Evolutionary conservation across 1,140 invertebrate genomes (phyloP), one percentile per base, ranked within the genome.

Genomic region (Sarcophaga bullata): DNA sequence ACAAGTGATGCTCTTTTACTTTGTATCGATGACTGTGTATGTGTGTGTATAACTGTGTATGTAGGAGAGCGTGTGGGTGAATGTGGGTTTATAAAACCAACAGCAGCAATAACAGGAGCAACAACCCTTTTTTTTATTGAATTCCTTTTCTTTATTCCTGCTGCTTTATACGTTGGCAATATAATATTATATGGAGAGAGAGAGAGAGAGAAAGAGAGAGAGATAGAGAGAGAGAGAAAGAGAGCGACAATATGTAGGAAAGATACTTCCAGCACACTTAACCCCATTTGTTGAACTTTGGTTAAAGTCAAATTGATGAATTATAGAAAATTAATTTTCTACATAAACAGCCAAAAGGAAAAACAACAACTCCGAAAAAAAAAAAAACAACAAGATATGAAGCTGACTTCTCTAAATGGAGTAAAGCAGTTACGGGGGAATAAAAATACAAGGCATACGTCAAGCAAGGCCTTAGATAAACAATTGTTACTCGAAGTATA

Each of bases 261-360:
- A 68, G 62, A 68, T 68, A 68, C 62, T 68, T 68, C 62, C 62
- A 68, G n/a, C 62, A 68, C 62, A 68, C 62, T 68, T 68, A 68
- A 68, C 62, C 62, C 62, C 62, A 68, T 68, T 68, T 68, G 62
- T 68, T 68, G 62, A 68, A 68, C 62, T 68, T 68, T 68, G 62
- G 62, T 68, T 68, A 68, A 68, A 68, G 62, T 68, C 62, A 68
- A 68, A 68, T 68, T 68, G 62, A 68, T 68, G 62, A 68, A 68
- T 68, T 68, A 68, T 68, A 68, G 62, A 19, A 68, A 68, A 68
- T 68, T 68, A 68, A 68, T 68, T 68, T 68, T 68, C 62, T 68
- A 68, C 62, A 68, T 19, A 68, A 68, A 68, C 62, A 68, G 62
- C n/a, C 25, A 68, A 68, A 17, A n/a, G 62, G 15, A 68, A 68